Evolutionary conservation across 2,888 invertebrate species (phyloP).

Genomic region (Pharmacophagus antenor): DNA sequence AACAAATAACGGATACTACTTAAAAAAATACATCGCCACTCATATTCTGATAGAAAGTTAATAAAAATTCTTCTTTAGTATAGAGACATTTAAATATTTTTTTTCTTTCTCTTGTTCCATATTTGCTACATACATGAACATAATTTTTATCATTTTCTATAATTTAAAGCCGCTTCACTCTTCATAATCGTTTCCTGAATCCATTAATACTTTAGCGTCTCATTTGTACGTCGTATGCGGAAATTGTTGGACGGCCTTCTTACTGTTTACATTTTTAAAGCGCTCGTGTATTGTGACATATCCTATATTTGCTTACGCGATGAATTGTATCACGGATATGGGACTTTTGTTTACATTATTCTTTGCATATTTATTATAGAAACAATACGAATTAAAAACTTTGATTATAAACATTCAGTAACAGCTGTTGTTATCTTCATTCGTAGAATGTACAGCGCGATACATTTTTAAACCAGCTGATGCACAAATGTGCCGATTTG

Average conservation of each 20-base stretch:
- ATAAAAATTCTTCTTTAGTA: too few species aligned
- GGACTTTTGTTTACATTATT: background rate
- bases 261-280: slow-evolving; percentile 42
- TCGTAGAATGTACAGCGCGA: background rate
- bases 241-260: slow-evolving; percentile 46
- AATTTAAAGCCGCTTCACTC: background rate
- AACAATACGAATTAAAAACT: background rate
- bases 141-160: background rate
- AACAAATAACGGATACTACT: background rate
- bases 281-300: slow-evolving; percentile 32
- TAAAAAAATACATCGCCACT: background rate
- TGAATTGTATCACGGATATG: slow-evolving; percentile 20
- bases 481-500: background rate
- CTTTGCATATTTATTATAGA: background rate
- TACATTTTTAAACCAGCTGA: background rate
- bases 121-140: too few species aligned
- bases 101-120: too few species aligned
- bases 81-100: background rate
- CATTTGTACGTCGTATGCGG: slow-evolving; percentile 41
- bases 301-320: slow-evolving; percentile 21
- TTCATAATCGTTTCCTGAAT: background rate
- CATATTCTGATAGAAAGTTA: background rate
- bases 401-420: too few species aligned
- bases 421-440: too few species aligned
- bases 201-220: slow-evolving; percentile 2